phyloP scores from a whole-genome alignment of 2,113 vertebrate genomes.

The Microcebus lehilahytsara region DNA sequence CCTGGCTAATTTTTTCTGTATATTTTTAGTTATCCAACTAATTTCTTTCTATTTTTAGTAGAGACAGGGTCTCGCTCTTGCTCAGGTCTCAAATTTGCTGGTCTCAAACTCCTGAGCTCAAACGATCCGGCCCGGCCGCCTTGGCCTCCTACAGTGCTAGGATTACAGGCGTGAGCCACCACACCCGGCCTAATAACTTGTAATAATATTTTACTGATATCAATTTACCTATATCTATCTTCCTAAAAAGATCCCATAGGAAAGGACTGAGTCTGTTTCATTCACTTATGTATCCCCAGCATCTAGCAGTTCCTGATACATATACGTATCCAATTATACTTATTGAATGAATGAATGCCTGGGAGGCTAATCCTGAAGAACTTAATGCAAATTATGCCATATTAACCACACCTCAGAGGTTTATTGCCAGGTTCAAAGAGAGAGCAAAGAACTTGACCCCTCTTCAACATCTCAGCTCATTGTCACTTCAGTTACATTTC shows the following conservation, averaged over 20 bases:
- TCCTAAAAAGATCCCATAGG: not conserved
- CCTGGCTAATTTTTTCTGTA: too few relatives aligned
- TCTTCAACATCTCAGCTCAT: not conserved
- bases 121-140: too few relatives aligned
- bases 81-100: too few relatives aligned
- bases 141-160: too few relatives aligned
- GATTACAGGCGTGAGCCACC: too few relatives aligned
- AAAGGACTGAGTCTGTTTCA: not conserved
- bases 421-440: not conserved
- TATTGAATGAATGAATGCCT: not conserved
- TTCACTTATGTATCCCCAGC: not conserved
- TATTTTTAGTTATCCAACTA: too few relatives aligned
- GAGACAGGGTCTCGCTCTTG: too few relatives aligned
- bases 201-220: conserved; percentile 20
- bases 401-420: not conserved
- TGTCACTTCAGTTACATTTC: not conserved
- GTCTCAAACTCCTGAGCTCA: too few relatives aligned
- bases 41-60: too few relatives aligned
- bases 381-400: not conserved
- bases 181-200: not conserved
- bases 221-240: not conserved
- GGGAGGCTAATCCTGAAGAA: not conserved
- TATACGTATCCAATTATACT: not conserved
- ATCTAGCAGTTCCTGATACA: not conserved
- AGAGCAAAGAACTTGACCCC: not conserved